Evolutionary conservation across 2,888 invertebrate genomes (phyloP).

Genomic region (Schizotus pectinicornis): DNA sequence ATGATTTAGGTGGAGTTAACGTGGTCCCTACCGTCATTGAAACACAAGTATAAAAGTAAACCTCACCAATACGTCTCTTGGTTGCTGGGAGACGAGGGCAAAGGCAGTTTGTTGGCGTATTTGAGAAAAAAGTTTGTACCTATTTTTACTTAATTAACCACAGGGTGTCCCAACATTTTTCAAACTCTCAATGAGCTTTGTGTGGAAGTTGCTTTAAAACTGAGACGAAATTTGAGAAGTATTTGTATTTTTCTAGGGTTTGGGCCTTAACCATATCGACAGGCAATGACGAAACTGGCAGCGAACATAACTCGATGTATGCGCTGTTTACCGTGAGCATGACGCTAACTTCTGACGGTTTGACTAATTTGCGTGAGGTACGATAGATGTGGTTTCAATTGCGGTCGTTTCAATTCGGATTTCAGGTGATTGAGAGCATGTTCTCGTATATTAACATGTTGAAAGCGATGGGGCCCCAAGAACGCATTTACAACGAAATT

Average conservation of each 20-base stretch:
- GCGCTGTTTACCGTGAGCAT: constrained; percentile 76
- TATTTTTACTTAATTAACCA: constrained; percentile 1
- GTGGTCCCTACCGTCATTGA: constrained; percentile 69
- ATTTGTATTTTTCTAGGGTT: constrained; percentile 64
- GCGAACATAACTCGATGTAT: constrained; percentile 80
- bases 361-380: constrained; percentile 70
- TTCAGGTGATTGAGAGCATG: constrained; percentile 75
- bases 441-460: constrained; percentile 83
- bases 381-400: constrained; percentile 3
- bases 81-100: constrained; percentile 86
- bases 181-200: no score
- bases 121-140: constrained; percentile 68
- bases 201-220: no score
- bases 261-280: constrained; percentile 78
- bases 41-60: constrained; percentile 74
- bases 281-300: constrained; percentile 77
- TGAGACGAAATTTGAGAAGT: no score
- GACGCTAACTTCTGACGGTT: constrained; percentile 79
- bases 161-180: constrained; percentile 10
- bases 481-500: constrained; percentile 75
- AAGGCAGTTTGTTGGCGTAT: constrained; percentile 81
- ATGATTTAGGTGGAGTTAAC: constrained; percentile 62
- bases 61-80: constrained; percentile 79
- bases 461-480: constrained; percentile 68
- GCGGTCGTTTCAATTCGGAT: constrained; percentile 19